A percentile compares a stretch with the other conserved stretches of the same genome.
phyloP scores from a whole-genome alignment of 2,888 invertebrate genomes.

The Tenthredo scrophulariae region DNA sequence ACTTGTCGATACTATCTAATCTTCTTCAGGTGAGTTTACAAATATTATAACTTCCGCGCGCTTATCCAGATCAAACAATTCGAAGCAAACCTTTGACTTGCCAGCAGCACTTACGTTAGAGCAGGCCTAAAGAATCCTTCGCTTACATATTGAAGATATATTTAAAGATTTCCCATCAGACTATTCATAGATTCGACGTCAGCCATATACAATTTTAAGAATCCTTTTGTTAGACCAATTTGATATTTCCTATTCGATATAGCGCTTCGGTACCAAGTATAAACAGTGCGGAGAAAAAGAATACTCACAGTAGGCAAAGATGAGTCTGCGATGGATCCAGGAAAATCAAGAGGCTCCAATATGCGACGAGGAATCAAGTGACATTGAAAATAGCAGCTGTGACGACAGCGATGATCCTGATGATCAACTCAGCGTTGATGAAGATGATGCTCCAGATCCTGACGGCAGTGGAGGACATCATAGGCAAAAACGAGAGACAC shows the following conservation, averaged over 20 bases:
- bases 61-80: constrained; percentile 11
- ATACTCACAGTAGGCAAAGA: constrained; percentile 54
- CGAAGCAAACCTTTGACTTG: not conserved
- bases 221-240: constrained; percentile 21
- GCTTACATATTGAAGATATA: not conserved
- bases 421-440: constrained; percentile 56
- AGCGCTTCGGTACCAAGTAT: not conserved
- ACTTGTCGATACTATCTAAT: constrained; percentile 15
- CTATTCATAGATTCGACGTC: constrained; percentile 38
- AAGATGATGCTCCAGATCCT: constrained; percentile 58
- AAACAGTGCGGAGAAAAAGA: not conserved
- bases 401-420: constrained; percentile 71
- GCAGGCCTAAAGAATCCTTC: not conserved
- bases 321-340: constrained; percentile 74
- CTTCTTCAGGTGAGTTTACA: not conserved
- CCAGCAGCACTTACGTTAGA: not conserved
- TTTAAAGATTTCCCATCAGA: constrained; percentile 11
- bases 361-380: constrained; percentile 73
- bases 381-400: constrained; percentile 73
- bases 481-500: constrained; percentile 64
- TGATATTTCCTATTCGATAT: not conserved
- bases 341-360: constrained; percentile 72
- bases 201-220: not conserved
- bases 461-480: constrained; percentile 57
- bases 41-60: not conserved